Percentiles rank a stretch among this genome's conserved stretches.
Evolutionary conservation across 2,113 vertebrate genomes (phyloP).

Genomic region (Candoia aspera): DNA sequence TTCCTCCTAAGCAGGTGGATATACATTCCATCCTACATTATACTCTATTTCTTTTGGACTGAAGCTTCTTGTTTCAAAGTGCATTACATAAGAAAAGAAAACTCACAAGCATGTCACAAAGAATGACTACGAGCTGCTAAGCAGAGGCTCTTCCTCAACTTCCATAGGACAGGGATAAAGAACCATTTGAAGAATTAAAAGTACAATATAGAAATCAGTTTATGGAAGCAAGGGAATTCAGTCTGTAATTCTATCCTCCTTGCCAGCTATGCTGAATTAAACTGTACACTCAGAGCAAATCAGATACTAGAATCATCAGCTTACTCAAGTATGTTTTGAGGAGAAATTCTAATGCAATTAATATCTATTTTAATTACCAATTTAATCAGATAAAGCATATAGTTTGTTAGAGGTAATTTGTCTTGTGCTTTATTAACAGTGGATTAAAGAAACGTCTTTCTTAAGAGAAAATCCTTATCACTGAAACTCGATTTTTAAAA

Average conservation of each 20-base stretch:
- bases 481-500: neutral
- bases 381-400: neutral
- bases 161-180: neutral
- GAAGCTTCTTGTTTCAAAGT: neutral
- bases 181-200: neutral
- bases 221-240: neutral
- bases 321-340: neutral
- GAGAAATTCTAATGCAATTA: neutral
- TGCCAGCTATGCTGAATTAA: neutral
- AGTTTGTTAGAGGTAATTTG: neutral
- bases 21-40: neutral
- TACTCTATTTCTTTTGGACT: neutral
- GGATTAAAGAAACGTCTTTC: neutral
- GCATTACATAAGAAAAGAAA: neutral
- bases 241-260: neutral
- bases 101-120: neutral
- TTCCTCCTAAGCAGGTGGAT: neutral
- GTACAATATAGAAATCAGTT: neutral
- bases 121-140: neutral
- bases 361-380: neutral
- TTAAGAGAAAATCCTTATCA: neutral
- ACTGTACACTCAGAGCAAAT: neutral
- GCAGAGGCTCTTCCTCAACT: neutral
- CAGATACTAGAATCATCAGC: neutral
- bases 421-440: neutral